Evolutionary conservation across 2,888 invertebrate genomes (phyloP).

Genomic region (Yponomeuta evonymella): DNA sequence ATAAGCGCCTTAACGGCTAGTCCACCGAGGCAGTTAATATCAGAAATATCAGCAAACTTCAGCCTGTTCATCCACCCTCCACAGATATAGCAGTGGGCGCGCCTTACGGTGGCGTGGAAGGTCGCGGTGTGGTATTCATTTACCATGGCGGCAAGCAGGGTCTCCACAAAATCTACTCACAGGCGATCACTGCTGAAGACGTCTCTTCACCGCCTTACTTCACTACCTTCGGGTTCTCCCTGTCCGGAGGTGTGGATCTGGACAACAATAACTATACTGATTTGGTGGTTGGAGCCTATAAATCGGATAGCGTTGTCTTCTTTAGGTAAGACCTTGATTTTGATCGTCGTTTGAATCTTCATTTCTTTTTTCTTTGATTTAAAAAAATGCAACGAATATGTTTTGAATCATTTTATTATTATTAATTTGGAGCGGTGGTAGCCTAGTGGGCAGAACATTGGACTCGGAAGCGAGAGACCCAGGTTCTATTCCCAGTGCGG

Average conservation of each 20-base stretch:
- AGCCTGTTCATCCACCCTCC: constrained; percentile 21
- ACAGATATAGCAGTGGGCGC: constrained; percentile 93
- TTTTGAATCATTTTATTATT: too few relatives aligned
- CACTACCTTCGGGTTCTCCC: constrained; percentile 93
- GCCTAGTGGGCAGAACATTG: too few relatives aligned
- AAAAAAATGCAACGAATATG: too few relatives aligned
- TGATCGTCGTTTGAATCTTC: neutral
- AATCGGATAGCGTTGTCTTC: constrained; percentile 88
- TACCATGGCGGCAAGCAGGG: constrained; percentile 92
- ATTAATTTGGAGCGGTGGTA: too few relatives aligned
- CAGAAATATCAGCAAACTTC: too few relatives aligned
- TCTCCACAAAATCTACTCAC: constrained; percentile 84
- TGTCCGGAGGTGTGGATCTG: constrained; percentile 96
- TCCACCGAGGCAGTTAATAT: too few relatives aligned
- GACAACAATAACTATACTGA: constrained; percentile 96
- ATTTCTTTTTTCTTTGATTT: neutral
- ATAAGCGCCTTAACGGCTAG: too few relatives aligned
- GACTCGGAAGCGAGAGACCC: too few relatives aligned
- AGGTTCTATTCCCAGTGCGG: too few relatives aligned
- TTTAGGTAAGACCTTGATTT: constrained; percentile 77
- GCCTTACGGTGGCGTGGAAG: constrained; percentile 78
- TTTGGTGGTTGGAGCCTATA: constrained; percentile 94
- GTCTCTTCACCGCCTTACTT: constrained; percentile 72
- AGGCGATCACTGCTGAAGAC: constrained; percentile 86
- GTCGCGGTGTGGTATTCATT: constrained; percentile 93